These are phyloP conservation scores for Megaustenia siamemsis DNA, from an alignment of 2,888 invertebrate genomes.

Conservation along the genomic window DNA sequence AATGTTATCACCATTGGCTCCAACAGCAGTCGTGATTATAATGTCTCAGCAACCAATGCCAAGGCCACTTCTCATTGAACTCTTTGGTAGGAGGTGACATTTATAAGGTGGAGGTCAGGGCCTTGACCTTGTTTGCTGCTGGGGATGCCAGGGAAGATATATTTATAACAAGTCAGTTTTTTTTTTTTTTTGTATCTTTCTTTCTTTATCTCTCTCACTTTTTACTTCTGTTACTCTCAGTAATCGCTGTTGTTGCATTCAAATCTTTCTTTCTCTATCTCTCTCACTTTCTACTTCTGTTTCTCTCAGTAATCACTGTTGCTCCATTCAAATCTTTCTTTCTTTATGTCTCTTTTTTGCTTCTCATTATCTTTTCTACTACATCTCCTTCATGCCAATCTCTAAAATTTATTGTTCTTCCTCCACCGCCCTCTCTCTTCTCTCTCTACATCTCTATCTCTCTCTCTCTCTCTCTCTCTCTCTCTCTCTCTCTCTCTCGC, in stretches of 20 bases:
- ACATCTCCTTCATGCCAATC: neutral
- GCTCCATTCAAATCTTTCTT: neutral
- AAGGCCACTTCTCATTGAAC: constrained; percentile 47
- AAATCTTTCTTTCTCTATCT: too few species aligned
- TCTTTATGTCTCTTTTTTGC: neutral
- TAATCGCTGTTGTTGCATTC: too few species aligned
- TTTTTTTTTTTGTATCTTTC: neutral
- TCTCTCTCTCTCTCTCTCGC: neutral
- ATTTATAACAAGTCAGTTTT: constrained; percentile 64
- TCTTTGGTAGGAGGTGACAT: constrained; percentile 60
- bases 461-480: neutral
- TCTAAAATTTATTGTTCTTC: neutral
- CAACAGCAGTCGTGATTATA: constrained; percentile 13
- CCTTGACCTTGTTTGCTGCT: constrained; percentile 62
- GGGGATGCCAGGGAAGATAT: constrained; percentile 56
- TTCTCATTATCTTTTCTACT: neutral
- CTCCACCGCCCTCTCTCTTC: neutral
- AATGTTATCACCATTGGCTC: constrained; percentile 16
- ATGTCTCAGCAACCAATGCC: constrained; percentile 11
- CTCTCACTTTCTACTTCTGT: neutral
- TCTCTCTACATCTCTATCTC: neutral
- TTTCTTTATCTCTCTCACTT: neutral
- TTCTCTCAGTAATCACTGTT: neutral
- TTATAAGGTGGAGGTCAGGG: constrained; percentile 63
- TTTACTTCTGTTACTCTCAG: too few species aligned